Percentiles rank a stretch among this genome's conserved stretches.
Evolutionary conservation across 1,140 invertebrate species (phyloP).

Genomic region (Mesaphorura yosii): DNA sequence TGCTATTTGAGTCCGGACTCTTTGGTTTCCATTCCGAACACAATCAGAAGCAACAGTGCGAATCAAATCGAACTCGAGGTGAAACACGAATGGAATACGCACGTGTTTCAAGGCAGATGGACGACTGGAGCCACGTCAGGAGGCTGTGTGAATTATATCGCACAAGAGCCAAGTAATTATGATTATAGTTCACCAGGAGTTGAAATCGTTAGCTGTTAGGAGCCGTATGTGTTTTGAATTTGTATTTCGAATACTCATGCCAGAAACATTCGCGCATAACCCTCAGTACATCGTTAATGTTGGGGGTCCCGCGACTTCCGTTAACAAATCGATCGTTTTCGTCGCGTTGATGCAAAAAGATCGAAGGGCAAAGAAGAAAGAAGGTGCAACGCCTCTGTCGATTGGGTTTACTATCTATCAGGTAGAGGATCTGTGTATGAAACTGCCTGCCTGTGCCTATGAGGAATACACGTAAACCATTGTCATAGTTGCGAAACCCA

Average conservation of each 20-base stretch:
- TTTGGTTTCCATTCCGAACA: conserved; percentile 16
- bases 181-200: neutral
- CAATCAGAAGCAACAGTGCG: no score
- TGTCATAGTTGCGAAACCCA: conserved; percentile 53
- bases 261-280: conserved; percentile 87
- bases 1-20: conserved; percentile 88
- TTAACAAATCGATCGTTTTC: conserved; percentile 81
- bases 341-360: conserved; percentile 91
- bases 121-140: conserved; percentile 69
- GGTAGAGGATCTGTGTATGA: conserved; percentile 41
- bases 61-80: neutral
- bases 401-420: conserved; percentile 93
- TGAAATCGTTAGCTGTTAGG: no score
- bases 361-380: conserved; percentile 71
- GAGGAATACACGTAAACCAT: neutral
- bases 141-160: conserved; percentile 88
- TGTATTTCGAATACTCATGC: conserved; percentile 20
- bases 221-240: neutral
- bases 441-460: neutral
- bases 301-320: conserved; percentile 77
- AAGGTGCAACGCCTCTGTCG: conserved; percentile 82
- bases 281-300: conserved; percentile 91
- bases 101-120: conserved; percentile 31
- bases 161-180: conserved; percentile 39
- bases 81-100: conserved; percentile 74